Conservation (phyloP, 2,797 vertebrate species). For the Crossoptilon crossoptilon region DNA sequence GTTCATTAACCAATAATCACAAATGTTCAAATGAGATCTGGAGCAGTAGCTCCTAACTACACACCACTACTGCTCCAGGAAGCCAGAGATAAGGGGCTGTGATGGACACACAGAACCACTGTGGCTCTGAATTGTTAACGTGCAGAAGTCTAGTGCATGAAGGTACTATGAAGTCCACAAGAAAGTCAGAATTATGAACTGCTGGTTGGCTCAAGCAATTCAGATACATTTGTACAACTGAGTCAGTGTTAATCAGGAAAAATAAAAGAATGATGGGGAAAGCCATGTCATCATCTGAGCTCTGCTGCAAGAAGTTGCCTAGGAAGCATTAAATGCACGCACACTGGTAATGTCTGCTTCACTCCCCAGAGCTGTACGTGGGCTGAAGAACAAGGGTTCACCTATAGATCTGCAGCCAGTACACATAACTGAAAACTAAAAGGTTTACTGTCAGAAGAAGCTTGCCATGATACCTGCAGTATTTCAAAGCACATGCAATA, state of each 20-base stretch:
- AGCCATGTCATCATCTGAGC: not conserved
- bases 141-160: not conserved
- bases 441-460: not conserved
- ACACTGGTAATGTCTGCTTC: fast-evolving
- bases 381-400: not conserved
- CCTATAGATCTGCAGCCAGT: not conserved
- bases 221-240: not conserved
- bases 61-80: not conserved
- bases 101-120: fast-evolving
- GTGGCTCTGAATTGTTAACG: fast-evolving
- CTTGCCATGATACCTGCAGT: fast-evolving
- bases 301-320: not conserved
- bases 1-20: not conserved
- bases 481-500: not conserved
- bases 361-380: fast-evolving
- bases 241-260: fast-evolving
- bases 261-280: not conserved
- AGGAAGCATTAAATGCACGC: fast-evolving
- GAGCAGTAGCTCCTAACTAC: not conserved
- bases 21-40: fast-evolving
- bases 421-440: not conserved
- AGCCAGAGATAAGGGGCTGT: fast-evolving
- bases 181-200: fast-evolving
- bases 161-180: not conserved
- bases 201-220: not conserved